Evolutionary conservation across 2,797 vertebrate genomes (phyloP), one percentile per base, ranked within the genome.

Genomic region (Calcarius lapponicus): DNA sequence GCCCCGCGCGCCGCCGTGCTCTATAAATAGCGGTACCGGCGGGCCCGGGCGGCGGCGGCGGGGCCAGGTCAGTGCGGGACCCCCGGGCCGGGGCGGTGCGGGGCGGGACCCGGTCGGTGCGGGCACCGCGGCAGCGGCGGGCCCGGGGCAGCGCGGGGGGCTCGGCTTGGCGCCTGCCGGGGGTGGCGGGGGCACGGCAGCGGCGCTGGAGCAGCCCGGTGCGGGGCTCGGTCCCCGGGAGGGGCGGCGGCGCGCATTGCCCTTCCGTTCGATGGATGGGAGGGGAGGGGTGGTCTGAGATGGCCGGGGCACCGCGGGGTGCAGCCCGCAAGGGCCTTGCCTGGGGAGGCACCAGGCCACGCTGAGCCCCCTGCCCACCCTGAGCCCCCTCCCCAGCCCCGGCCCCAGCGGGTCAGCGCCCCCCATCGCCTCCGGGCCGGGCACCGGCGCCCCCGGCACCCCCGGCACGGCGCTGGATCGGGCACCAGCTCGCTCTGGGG

Each of bases 391-490:
- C 3, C 72, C 31, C 57, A 21, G 29, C 26, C 18, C 25, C 11
- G 5, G 1, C 11, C 64, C 2, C 0, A 18, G n/a, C 4, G n/a
- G 61, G 14, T 21, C 58, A 20, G 50, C 29, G 19, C 14, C 28
- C 32, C 28, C 19, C 8, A 2, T 43, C 50, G 24, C 48, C 34
- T 26, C 2, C 1, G 56, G 36, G 8, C 19, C 38, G 4, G 9
- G 24, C 53, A 29, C 34, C 38, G 15, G 48, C 58, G 7, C 24
- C 48, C 19, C 16, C 57, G 31, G 43, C n/a, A 1, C 15, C 81
- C 85, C 0, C 2, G 56, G 78, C 32, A 1, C 42, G 7, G 36
- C 2, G 0, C 61, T 6, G 74, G 53, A 28, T 43, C 71, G 2
- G 43, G 47, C 78, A 13, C 26, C 2, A 47, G 53, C 48, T 64